Base-by-base conservation (phyloP, 1,140 invertebrate genomes). In the Zophobas atratus region DNA sequence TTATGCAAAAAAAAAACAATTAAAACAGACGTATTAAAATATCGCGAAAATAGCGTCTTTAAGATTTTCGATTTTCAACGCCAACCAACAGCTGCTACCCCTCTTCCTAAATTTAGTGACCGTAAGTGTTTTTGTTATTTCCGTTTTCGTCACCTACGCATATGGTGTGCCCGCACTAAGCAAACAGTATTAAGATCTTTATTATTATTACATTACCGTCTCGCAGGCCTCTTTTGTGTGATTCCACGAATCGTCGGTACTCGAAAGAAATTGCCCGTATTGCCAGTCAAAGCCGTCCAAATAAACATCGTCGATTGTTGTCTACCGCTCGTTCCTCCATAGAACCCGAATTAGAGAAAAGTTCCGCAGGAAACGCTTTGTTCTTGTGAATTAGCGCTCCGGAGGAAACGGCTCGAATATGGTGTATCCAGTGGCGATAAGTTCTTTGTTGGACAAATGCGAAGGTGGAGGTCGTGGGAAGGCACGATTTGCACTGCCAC, bases 121-220 rank as follows among this genome's bases (percentile, higher is more conserved):
- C 60, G 6, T 57, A 57, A 57, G 60, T 67, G 60, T 67, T 67
- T 67, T 67, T 60, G 35, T 60, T 67, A 67, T 67, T 67, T 67
- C 60, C 60, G 60, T 67, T 67, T 67, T 67, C 60, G 60, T 67
- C 60, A 67, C 60, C 60, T 67, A 41, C 41, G 39, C 60, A 67
- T 67, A 67, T 67, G 60, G 60, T 41, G 20, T 57, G 55, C n/a
- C 60, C 60, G 35, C 60, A 67, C 60, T 67, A 67, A 43, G 35
- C 38, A 67, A 67, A 67, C 60, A 67, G 49, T 51, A 51, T 51
- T n/a, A 51, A 51, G 4, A n/a, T 51, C 49, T 51, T 51, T 51
- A 51, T 51, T 51, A 51, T 51, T 51, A 20, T 20, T 51, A 20
- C 49, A 51, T 67, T 67, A 43, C 34, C 35, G 35, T 57, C 35